A percentile compares a stretch with the other conserved stretches of the same genome.
These are phyloP conservation scores for Acrobasis consociella DNA, from an alignment of 2,888 invertebrate genomes.

Conservation along the genomic window DNA sequence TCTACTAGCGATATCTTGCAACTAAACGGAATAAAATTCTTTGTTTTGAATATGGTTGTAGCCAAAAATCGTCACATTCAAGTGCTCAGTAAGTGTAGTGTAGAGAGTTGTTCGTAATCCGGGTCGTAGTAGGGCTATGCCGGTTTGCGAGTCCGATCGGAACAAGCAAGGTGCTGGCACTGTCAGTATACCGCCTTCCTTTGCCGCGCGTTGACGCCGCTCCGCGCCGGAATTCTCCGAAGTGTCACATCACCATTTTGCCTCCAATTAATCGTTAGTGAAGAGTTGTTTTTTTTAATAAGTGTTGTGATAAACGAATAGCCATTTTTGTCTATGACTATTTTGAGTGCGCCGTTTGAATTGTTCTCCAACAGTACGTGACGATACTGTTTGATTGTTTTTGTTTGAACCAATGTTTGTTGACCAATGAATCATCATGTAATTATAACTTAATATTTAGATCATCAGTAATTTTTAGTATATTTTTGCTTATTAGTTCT, in stretches of 20 bases:
- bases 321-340: slow-evolving; percentile 29
- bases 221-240: slow-evolving; percentile 22
- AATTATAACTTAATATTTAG: slow-evolving; percentile 15
- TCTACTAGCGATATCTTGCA: too few species aligned
- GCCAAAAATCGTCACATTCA: slow-evolving; percentile 1
- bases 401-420: slow-evolving; percentile 34
- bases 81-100: slow-evolving; percentile 31
- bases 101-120: slow-evolving; percentile 35
- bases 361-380: slow-evolving; percentile 29
- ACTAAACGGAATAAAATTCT: neutral
- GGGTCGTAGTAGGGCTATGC: slow-evolving; percentile 40
- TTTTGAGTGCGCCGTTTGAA: slow-evolving; percentile 25
- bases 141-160: slow-evolving; percentile 29
- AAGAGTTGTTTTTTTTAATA: slow-evolving; percentile 33
- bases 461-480: slow-evolving; percentile 17
- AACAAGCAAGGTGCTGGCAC: neutral
- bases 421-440: slow-evolving; percentile 30
- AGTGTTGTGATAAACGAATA: slow-evolving; percentile 33
- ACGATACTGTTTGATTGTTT: slow-evolving; percentile 21
- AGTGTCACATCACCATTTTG: slow-evolving; percentile 33
- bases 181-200: slow-evolving; percentile 45
- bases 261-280: slow-evolving; percentile 37
- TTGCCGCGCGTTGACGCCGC: slow-evolving; percentile 37
- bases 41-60: neutral
- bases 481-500: neutral